Base-by-base conservation (phyloP, 2,888 invertebrate species). In the Punctoribates punctum region DNA sequence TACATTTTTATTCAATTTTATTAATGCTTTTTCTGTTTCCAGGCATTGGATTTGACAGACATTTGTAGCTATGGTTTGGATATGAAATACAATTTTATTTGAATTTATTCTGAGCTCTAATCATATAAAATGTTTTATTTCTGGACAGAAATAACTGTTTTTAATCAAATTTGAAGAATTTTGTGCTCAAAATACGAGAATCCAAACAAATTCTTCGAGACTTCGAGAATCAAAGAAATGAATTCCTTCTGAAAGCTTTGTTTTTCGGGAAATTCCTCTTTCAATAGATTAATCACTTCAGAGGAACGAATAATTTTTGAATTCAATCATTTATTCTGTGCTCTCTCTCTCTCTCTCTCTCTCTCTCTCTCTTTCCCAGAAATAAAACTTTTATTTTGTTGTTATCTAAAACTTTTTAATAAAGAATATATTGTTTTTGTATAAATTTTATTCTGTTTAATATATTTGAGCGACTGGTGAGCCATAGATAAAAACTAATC, bases 401-500 rank as follows among this genome's bases (percentile, higher is more conserved):
- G 11, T 23, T 57, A 57, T 25, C 57, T 13, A 57, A 57, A 57
- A 57, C 8, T 57, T 57, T 57, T 57, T 57, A 57, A 57, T 57
- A 57, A 6, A 57, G 57, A 57, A 23, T 57, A 25, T 57, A 57
- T 25, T 57, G 25, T n/a, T 57, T 13, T 57, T 57, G 13, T 57
- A 25, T 57, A n/a, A n/a, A n/a, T 23, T 57, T 20, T 57, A 20
- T 57, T 23, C 25, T 8, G 13, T 42, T 13, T 8, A 42, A 57
- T 57, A 57, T 57, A 57, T 57, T 57, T 57, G 57, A 57, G 57
- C 23, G 57, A 57, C 57, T 57, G 57, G 57, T 57, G 57, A 57
- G 11, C 57, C 57, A 57, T 20, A 57, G 20, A 57, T 57, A 57
- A 57, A 54, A 57, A 57, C 57, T 25, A 57, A 57, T 57, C 57